These are phyloP conservation scores for Caenorhabditis becei DNA, from an alignment of 2,888 invertebrate genomes.

Conservation along the genomic window DNA sequence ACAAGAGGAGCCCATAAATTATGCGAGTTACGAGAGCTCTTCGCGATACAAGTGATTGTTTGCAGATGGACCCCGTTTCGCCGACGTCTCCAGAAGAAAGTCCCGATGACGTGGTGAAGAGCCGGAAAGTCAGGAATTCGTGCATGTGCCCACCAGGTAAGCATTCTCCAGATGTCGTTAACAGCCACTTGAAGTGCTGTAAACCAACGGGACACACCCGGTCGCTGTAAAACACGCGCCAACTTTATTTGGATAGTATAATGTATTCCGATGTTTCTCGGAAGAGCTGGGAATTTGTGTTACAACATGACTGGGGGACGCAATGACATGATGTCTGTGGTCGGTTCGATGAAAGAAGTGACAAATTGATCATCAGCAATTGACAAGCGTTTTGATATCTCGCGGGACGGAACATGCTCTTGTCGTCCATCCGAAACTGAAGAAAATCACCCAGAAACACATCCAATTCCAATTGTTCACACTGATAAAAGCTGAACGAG, in stretches of 20 bases:
- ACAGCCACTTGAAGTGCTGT: constrained; percentile 52
- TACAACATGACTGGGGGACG: constrained; percentile 19
- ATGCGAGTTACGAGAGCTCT: constrained; percentile 44
- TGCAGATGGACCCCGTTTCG: constrained; percentile 33
- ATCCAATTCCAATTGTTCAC: background rate
- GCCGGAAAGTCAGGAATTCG: constrained; percentile 52
- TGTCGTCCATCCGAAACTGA: background rate
- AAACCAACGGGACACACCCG: constrained; percentile 47
- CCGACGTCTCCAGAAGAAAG: constrained; percentile 4
- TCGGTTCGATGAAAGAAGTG: constrained; percentile 48
- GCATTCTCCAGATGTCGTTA: constrained; percentile 14
- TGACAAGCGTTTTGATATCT: constrained; percentile 38
- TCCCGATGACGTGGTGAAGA: constrained; percentile 47
- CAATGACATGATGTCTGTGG: constrained; percentile 48
- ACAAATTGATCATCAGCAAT: constrained; percentile 55
- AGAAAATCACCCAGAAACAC: background rate
- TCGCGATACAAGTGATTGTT: constrained; percentile 14
- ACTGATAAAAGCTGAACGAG: background rate
- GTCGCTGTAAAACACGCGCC: constrained; percentile 44
- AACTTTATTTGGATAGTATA: constrained; percentile 56
- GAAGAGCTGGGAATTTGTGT: constrained; percentile 39
- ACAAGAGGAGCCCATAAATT: constrained; percentile 59
- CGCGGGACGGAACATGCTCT: background rate
- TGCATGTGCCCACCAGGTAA: constrained; percentile 62
- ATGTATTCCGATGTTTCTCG: constrained; percentile 19